Base-by-base conservation (phyloP, 2,888 invertebrate genomes). In the Drosophila colorata region DNA sequence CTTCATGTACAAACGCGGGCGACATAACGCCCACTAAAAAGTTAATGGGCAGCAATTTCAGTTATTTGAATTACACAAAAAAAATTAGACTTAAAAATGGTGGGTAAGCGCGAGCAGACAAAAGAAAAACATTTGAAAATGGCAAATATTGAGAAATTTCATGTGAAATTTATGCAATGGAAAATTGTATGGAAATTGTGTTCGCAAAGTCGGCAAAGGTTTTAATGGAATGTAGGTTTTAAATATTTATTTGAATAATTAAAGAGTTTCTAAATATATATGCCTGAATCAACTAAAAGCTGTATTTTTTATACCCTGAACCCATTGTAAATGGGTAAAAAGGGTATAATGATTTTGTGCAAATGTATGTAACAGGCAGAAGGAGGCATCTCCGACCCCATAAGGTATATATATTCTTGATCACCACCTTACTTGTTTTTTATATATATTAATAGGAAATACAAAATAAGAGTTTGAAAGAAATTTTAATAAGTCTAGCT, bases 11-110 rank as follows among this genome's bases (percentile, higher is more conserved):
- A 9, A 16, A 33, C 23, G n/a, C 48, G 33, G 23, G 25, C 33
- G 9, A 20, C 9, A n/a, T n/a, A 1, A 53, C 43, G 33, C 55
- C 40, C 49, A 46, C 28, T 8, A 47, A 33, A 47, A 61, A 13
- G 8, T 43, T 41, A 48, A 44, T 47, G 23, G 28, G 8, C 23
- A n/a, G 28, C 14, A 25, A 35, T 47, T 25, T 53, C 14, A 40
- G 31, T 23, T 31, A 46, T 60, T 43, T 28, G 14, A 38, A 38
- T 55, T n/a, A 37, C 28, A 23, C 8, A 35, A n/a, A 18, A 47
- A 13, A 14, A 38, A 33, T 11, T 4, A 13, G 11, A 33, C 13
- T 9, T 8, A 23, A 43, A 18, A 37, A 11, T 25, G 16, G 9
- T 7, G 20, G 13, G 13, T 13, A 20, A 9, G 16, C 18, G 13